Conservation (phyloP, 2,797 vertebrate genomes). For the Pelodytes ibericus region DNA sequence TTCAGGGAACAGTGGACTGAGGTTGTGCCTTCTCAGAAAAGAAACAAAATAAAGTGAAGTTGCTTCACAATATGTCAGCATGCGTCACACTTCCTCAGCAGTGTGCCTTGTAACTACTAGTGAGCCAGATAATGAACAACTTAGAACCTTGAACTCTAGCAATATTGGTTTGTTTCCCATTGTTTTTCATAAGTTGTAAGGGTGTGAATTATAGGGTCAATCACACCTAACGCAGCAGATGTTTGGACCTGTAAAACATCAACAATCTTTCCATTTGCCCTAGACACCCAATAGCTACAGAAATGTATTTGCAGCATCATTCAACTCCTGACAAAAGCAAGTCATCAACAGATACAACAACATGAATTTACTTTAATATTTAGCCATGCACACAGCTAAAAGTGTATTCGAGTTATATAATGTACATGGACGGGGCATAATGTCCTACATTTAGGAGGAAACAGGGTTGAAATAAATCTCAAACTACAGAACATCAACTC, state of each 20-base stretch:
- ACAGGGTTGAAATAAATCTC: no score
- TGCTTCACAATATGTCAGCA: constrained; percentile 45
- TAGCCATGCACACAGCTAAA: no score
- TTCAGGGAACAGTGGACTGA: constrained; percentile 27
- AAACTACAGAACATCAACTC: no score
- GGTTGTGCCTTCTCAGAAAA: constrained; percentile 32
- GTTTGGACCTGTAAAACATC: background rate
- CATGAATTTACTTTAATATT: no score
- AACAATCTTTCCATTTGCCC: background rate
- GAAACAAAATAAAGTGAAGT: constrained; percentile 34
- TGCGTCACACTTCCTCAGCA: constrained; percentile 44
- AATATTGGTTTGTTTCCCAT: constrained; percentile 8
- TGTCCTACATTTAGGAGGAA: no score
- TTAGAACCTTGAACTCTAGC: constrained; percentile 24
- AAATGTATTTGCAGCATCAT: background rate
- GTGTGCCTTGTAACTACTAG: constrained; percentile 37
- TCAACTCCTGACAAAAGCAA: background rate
- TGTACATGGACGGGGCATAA: no score
- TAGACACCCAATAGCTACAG: background rate
- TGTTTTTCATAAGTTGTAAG: constrained; percentile 5
- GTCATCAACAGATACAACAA: no score
- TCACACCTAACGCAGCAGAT: background rate
- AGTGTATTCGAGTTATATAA: no score
- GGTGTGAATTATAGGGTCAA: background rate
- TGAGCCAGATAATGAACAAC: constrained; percentile 46